Evolutionary conservation across 2,113 vertebrate species (phyloP).

Genomic region (Tiliqua scincoides): DNA sequence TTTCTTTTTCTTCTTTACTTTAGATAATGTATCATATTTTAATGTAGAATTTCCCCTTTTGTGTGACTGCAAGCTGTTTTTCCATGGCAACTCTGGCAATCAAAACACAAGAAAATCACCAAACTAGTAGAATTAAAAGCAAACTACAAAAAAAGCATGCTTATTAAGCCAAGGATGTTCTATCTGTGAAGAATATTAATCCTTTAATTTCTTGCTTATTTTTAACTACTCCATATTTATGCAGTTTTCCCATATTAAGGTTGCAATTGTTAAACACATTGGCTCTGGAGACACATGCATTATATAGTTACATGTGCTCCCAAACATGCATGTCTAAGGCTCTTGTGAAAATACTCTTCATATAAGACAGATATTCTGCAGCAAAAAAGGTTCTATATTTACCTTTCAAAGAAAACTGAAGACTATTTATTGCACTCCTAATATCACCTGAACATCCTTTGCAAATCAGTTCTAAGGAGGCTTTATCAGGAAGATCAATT

Average conservation of each 20-base stretch:
- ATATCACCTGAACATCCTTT: constrained; percentile 92
- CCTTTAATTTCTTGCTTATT: not conserved
- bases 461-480: constrained; percentile 84
- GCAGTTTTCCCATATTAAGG: too few relatives aligned
- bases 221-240: not conserved
- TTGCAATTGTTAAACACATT: too few relatives aligned
- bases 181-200: not conserved
- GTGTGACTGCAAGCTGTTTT: constrained; percentile 72
- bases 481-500: constrained; percentile 74
- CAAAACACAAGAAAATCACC: not conserved
- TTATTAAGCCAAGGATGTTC: not conserved
- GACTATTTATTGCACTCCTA: constrained; percentile 93
- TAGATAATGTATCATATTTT: constrained; percentile 69
- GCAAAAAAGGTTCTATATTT: constrained; percentile 21
- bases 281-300: too few relatives aligned
- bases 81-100: constrained; percentile 69
- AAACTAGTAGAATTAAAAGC: constrained; percentile 1
- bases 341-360: not conserved
- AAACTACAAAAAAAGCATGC: not conserved
- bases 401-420: constrained; percentile 92
- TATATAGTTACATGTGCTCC: too few relatives aligned
- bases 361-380: not conserved
- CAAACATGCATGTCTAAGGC: too few relatives aligned
- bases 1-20: constrained; percentile 74
- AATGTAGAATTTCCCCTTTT: constrained; percentile 70